These are phyloP conservation scores for Athalia rosae DNA, from an alignment of 2,888 invertebrate species.

Conservation along the genomic window DNA sequence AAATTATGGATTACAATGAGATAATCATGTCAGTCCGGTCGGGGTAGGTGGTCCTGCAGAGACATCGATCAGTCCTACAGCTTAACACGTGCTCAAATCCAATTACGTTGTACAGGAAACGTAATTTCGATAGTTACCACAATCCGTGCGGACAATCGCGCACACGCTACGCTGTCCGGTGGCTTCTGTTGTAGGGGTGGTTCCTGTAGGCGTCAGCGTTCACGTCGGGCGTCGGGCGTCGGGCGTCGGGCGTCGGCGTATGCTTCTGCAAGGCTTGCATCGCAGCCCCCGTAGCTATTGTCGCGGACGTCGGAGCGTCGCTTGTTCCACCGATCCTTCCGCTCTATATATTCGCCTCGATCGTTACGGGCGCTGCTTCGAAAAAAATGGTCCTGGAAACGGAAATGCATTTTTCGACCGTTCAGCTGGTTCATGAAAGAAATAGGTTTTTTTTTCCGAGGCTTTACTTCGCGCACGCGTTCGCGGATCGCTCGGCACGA, in stretches of 20 bases:
- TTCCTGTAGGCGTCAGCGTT: constrained; percentile 27
- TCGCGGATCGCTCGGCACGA: no score
- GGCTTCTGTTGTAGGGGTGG: neutral
- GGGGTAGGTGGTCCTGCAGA: neutral
- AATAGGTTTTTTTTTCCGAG: no score
- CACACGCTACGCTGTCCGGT: constrained; percentile 45
- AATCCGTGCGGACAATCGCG: constrained; percentile 51
- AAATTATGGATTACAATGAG: no score
- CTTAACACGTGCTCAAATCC: constrained; percentile 53
- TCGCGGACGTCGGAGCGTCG: constrained; percentile 4
- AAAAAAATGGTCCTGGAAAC: no score
- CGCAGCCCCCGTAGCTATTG: neutral
- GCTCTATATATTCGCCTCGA: no score
- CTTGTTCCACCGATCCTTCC: neutral
- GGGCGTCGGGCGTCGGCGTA: constrained; percentile 12
- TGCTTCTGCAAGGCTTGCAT: neutral
- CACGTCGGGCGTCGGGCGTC: constrained; percentile 10
- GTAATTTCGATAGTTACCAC: constrained; percentile 55
- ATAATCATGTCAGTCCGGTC: no score
- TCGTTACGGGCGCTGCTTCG: no score
- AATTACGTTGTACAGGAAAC: constrained; percentile 55
- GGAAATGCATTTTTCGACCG: no score
- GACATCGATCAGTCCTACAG: constrained; percentile 36
- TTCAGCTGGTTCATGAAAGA: no score
- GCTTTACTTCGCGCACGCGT: no score